Evolutionary conservation across 37 sponge, comb jelly and placozoan species (phyloP).

Genomic region (Halisarca cf. caerulea): DNA sequence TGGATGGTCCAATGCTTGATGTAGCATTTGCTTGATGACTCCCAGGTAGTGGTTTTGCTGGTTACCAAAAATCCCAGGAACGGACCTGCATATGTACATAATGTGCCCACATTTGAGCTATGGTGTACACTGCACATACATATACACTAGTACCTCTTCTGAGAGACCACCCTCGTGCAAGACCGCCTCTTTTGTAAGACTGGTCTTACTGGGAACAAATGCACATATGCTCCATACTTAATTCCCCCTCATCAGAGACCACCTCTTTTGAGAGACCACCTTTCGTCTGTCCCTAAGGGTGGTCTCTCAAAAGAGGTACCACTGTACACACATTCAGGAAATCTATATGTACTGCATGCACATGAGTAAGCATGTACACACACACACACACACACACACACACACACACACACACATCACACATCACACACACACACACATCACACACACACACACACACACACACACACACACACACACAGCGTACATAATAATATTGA

Average conservation of each 20-base stretch:
- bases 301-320: too few species aligned
- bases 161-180: too few species aligned
- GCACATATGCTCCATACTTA: too few species aligned
- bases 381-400: constrained; percentile 3
- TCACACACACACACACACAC: not conserved
- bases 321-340: too few species aligned
- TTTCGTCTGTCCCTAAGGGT: too few species aligned
- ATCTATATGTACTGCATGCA: constrained; percentile 1
- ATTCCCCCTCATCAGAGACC: too few species aligned
- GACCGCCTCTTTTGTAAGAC: too few species aligned
- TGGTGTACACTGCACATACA: too few species aligned
- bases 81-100: constrained; percentile 68
- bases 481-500: constrained; percentile 82
- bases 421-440: constrained; percentile 41
- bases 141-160: too few species aligned
- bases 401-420: constrained; percentile 1
- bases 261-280: too few species aligned
- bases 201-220: too few species aligned
- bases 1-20: constrained; percentile 63
- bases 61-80: constrained; percentile 91
- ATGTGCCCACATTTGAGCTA: too few species aligned
- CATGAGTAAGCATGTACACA: not conserved
- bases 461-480: constrained; percentile 8
- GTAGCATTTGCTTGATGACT: constrained; percentile 81
- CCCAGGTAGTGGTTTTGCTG: constrained; percentile 73